phyloP scores from a whole-genome alignment of 2,888 invertebrate genomes.

The Argynnis bischoffii region DNA sequence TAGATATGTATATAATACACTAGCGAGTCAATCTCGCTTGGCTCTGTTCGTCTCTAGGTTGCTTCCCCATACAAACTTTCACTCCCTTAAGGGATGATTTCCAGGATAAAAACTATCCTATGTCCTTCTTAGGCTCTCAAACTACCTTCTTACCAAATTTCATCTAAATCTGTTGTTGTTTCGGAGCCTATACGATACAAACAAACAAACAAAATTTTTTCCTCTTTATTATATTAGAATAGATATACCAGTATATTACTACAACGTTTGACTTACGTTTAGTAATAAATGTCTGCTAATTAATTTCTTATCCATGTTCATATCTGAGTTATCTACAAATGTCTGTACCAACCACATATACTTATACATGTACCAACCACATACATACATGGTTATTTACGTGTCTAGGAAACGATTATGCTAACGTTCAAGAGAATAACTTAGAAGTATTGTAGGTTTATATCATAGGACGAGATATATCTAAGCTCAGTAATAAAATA shows the following conservation, averaged over 20 bases:
- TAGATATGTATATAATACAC: too few species aligned
- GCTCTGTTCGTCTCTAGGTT: too few species aligned
- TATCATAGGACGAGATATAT: background rate
- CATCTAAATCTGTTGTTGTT: too few species aligned
- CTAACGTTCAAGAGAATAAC: slow-evolving; percentile 11
- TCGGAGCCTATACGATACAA: too few species aligned
- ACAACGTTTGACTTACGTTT: background rate
- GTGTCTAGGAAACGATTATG: slow-evolving; percentile 13
- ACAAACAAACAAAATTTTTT: background rate
- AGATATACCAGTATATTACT: background rate
- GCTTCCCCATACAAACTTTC: too few species aligned
- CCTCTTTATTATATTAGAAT: background rate
- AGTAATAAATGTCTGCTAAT: slow-evolving; percentile 16
- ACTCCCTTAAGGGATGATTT: too few species aligned
- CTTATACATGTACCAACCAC: too few species aligned
- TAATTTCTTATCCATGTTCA: slow-evolving; percentile 10
- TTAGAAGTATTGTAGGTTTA: slow-evolving; percentile 5
- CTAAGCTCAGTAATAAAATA: slow-evolving; percentile 1
- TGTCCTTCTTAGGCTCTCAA: too few species aligned
- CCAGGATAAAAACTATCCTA: too few species aligned
- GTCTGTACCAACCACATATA: background rate
- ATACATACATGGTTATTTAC: background rate
- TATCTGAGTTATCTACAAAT: background rate
- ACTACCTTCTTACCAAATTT: too few species aligned
- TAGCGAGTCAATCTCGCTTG: too few species aligned